Evolutionary conservation across 2,113 vertebrate genomes (phyloP), one percentile per base, ranked within the genome.

Genomic region (Hassar affinis): DNA sequence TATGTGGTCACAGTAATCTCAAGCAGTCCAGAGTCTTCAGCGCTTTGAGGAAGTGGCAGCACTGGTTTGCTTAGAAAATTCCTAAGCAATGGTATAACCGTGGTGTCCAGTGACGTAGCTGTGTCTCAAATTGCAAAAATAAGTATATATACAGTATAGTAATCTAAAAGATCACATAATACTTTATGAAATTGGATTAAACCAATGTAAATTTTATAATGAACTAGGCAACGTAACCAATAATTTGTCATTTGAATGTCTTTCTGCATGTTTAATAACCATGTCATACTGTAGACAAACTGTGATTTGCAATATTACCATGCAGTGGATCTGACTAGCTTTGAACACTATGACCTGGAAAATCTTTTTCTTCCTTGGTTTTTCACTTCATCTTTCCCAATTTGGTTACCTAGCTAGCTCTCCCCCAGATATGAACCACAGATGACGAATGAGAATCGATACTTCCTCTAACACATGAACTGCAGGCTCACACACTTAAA

Each of bases 21-120:
- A 12, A 74, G 54, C 22, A 74, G 27, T 82, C 38, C 12, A 3
- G 12, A 51, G 17, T 57, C 35, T 59, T 59, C 27, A 81, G 54
- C 81, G 42, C 80, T 62, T 62, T 62, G 42, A 75, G 56, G 69
- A 62, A 12, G n/a, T 64, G 30, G 27, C 20, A 61, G 35, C 51
- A 56, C 33, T 56, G 22, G 47, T 38, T 71, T 57, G 64, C 49
- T 42, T 54, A 38, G 33, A 18, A 42, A 30, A 54, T 71, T 51
- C 27, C 22, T 30, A 51, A 52, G 47, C 72, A 75, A 30, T 79
- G 57, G n/a, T 79, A 25, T 30, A 30, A 80, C 78, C 38, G 18
- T 17, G 30, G 47, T 77, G 33, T 77, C 18, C 74, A 25, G 18
- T 56, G 17, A 77, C 35, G 18, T 6, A 56, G 30, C 30, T 56